Base-by-base conservation (phyloP, 2,797 vertebrate genomes). In the Ctenochaetus hawaiiensis region DNA sequence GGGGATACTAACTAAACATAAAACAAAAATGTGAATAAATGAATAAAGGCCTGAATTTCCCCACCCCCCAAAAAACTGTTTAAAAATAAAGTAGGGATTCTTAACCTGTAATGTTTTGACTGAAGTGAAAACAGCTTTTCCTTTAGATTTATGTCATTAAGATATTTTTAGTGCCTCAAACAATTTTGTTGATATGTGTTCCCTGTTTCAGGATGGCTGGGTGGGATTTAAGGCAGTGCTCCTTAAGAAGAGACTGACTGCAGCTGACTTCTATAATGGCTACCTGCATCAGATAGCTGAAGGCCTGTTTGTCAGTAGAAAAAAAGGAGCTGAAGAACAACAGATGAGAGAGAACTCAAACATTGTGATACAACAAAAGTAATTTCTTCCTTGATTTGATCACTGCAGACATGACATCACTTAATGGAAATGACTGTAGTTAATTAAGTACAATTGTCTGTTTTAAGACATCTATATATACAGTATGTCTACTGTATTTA, bases 261-360 rank as follows among this genome's bases (percentile, higher is more conserved):
- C 98, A 10, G 59, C 92, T n/a, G 98, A 99, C 87, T 99, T 99
- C 91, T 97, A 97, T 80, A 99, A 99, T 0, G 98, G 98, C 7
- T 99, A 99, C 83, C 91, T 99, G 81, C 98, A 99, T 68, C 93
- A 89, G 48, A 79, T 72, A 8, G 49, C 57, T 10, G 90, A 88
- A 0, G 94, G 94, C 74, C 88, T 81, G 71, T 99, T 99, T 89
- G 84, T 95, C 71, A 97, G 97, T 41, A 92, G n/a, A 94, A 82
- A 91, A 82, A 67, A 52, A 90, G 80, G 26, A 71, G 65, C 0
- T 0, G 56, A 64, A 22, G 4, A 30, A 3, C 23, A 17, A n/a
- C 51, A 26, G 12, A 78, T 6, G 8, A 78, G 52, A 22, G 34
- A 60, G 41, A 71, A 80, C 37, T 66, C 37, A 4, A 23, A 34